phyloP scores from a whole-genome alignment of 35 echinoderm and acorn worm genomes.

The Apostichopus japonicus region DNA sequence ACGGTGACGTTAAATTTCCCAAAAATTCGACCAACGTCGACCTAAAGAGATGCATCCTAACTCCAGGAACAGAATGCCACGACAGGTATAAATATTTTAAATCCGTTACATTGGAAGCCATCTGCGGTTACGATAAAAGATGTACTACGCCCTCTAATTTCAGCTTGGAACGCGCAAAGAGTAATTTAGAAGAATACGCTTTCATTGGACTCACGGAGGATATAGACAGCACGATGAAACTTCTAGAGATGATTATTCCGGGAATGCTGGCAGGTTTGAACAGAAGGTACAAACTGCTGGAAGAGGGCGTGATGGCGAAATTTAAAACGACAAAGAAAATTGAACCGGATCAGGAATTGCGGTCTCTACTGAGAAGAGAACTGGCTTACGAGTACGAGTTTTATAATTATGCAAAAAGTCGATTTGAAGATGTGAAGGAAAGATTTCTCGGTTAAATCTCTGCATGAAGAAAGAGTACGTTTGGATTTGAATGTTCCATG shows the following conservation, averaged over 20 bases:
- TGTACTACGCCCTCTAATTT: slow-evolving; percentile 9
- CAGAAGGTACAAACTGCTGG: not conserved
- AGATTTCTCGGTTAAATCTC: not conserved
- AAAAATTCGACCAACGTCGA: slow-evolving; percentile 10
- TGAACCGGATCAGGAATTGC: not conserved
- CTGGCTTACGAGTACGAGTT: slow-evolving; percentile 4
- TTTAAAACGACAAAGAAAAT: slow-evolving; percentile 9
- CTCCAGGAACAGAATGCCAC: not conserved
- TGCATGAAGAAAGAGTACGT: no score
- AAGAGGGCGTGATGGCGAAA: not conserved
- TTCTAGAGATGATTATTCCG: not conserved
- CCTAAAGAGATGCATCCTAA: not conserved
- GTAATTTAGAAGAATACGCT: not conserved
- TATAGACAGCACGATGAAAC: not conserved
- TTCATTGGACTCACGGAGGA: slow-evolving; percentile 14
- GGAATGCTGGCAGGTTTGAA: not conserved
- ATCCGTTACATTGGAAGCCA: not conserved
- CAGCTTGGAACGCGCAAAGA: not conserved
- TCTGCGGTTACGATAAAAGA: not conserved
- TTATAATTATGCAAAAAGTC: not conserved
- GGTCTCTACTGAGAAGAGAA: not conserved
- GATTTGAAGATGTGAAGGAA: not conserved
- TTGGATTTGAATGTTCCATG: no score
- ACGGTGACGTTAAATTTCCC: slow-evolving; percentile 5
- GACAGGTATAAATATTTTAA: slow-evolving; percentile 16